Base-by-base conservation (phyloP, 2,797 vertebrate genomes). In the Tenualosa ilisha region DNA sequence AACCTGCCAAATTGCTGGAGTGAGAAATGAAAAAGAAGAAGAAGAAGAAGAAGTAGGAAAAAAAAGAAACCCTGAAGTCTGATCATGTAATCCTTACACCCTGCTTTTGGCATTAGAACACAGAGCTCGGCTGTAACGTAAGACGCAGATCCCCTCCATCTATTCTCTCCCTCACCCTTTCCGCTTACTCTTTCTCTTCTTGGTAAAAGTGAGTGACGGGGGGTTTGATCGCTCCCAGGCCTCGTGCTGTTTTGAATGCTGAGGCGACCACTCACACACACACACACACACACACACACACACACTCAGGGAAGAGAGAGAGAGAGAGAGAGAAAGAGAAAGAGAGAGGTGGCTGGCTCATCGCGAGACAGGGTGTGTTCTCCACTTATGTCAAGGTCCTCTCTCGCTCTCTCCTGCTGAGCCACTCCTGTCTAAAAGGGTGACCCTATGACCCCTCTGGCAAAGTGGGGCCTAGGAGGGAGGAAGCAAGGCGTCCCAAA, bases 121-220 rank as follows among this genome's bases (percentile, higher is more conserved):
- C 85, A 87, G 68, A 50, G 83, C 65, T 50, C 81, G 17, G 40
- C 72, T 46, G 37, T 79, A 85, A 83, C 83, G 50, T 81, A 72
- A 84, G 79, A 86, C 79, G 43, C 17, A 61, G 15, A 79, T 79
- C 72, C 17, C 72, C 72, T 46, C 50, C 50, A 12, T 51, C 46
- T 61, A n/a, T 56, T 65, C 53, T 81, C 50, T 86, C 81, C 82
- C 83, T 84, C 26, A 26, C 59, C 75, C 89, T 90, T 90, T 93
- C 86, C 89, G 94, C 92, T 94, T 91, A 89, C 92, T 89, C 84
- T 90, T 91, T 91, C 91, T 93, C 89, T 91, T 91, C 89, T 90
- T 86, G 84, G 90, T 91, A 40, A 37, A 3, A 79, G 26, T 79
- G 72, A 79, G 40, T 79, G 72, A 79, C 37, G 89, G 91, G 91